These are phyloP conservation scores for Cyphotilapia sp. DNA, from an alignment of 2,113 vertebrate genomes.

Conservation along the genomic window DNA sequence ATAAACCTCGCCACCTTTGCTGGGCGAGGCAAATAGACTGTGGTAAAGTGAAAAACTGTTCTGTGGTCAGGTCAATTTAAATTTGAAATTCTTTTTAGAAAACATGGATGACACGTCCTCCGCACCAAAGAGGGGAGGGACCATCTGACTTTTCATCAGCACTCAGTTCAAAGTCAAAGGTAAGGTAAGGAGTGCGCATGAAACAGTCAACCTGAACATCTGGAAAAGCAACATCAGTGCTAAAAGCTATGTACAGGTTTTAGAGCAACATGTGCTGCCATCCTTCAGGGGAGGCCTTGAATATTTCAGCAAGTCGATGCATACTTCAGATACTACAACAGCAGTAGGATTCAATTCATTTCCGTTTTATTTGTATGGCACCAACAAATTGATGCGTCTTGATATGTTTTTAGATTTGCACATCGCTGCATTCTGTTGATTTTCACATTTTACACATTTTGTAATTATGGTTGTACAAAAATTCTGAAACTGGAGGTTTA, in stretches of 20 bases:
- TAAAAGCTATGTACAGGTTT: background rate
- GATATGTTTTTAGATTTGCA: background rate
- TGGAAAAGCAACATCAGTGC: accelerated
- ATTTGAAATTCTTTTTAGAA: background rate
- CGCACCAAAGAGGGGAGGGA: accelerated
- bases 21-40: background rate
- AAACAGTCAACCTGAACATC: background rate
- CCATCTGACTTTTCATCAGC: background rate
- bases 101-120: accelerated
- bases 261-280: accelerated
- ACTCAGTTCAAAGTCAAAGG: background rate
- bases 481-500: accelerated
- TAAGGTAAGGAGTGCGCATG: background rate
- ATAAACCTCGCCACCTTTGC: accelerated
- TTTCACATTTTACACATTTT: background rate
- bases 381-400: accelerated
- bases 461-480: background rate
- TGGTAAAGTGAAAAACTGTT: background rate
- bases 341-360: accelerated
- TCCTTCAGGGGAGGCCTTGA: background rate
- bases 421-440: background rate
- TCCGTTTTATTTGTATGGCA: background rate
- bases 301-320: background rate
- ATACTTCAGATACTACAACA: background rate
- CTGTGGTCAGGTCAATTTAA: background rate